Conservation (phyloP, 2,113 vertebrate genomes). For the Chitala chitala region DNA sequence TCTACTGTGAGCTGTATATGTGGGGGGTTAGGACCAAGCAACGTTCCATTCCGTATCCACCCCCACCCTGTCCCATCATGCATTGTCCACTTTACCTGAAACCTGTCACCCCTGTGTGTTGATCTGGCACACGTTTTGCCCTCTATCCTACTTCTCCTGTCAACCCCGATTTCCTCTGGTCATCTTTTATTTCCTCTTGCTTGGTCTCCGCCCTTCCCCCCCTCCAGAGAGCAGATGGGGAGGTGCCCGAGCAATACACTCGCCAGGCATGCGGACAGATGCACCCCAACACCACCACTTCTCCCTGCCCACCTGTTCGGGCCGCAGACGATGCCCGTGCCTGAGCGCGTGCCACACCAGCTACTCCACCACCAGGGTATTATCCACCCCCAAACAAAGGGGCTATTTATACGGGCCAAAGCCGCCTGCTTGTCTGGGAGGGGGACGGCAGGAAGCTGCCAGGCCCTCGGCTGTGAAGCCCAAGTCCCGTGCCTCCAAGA, state of each 20-base stretch:
- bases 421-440: slow-evolving; percentile 35
- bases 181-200: slow-evolving; percentile 39
- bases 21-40: slow-evolving; percentile 8
- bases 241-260: slow-evolving; percentile 53
- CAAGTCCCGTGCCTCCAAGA: not conserved
- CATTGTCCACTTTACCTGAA: slow-evolving; percentile 14
- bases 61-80: not conserved
- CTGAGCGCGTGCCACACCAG: slow-evolving; percentile 60
- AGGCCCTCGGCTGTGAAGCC: slow-evolving; percentile 14
- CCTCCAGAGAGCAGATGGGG: slow-evolving; percentile 62
- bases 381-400: slow-evolving; percentile 64
- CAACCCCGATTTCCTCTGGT: slow-evolving; percentile 26
- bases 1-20: slow-evolving; percentile 31
- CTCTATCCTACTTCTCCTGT: slow-evolving; percentile 34
- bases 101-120: slow-evolving; percentile 19
- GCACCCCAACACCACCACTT: slow-evolving; percentile 39
- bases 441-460: slow-evolving; percentile 32
- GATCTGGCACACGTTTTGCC: slow-evolving; percentile 49
- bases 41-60: too few species aligned
- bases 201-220: slow-evolving; percentile 37
- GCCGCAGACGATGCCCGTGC: slow-evolving; percentile 50
- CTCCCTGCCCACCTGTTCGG: slow-evolving; percentile 61
- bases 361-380: slow-evolving; percentile 52
- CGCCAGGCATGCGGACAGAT: slow-evolving; percentile 60
- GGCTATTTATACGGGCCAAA: slow-evolving; percentile 57